phyloP scores from a whole-genome alignment of 2,888 invertebrate species.

The Synergus gifuensis region DNA sequence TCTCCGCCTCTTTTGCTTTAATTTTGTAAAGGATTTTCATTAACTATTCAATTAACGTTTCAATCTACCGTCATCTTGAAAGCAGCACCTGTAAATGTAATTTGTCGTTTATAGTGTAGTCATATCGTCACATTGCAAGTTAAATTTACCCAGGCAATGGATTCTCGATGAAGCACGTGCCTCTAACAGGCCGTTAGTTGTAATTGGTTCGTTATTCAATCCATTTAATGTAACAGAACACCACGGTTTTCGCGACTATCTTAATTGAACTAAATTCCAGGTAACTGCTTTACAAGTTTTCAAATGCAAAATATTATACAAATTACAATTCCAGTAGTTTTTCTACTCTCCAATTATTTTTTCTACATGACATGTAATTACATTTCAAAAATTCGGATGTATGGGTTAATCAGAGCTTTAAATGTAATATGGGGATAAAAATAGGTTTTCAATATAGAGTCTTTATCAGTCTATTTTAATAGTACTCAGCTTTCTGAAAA shows the following conservation, averaged over 20 bases:
- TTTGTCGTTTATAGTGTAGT: slow-evolving; percentile 55
- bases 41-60: slow-evolving; percentile 60
- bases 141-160: slow-evolving; percentile 43
- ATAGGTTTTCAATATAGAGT: neutral
- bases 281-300: slow-evolving; percentile 47
- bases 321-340: neutral
- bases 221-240: slow-evolving; percentile 61
- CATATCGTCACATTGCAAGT: slow-evolving; percentile 47
- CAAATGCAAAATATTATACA: neutral
- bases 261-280: slow-evolving; percentile 52
- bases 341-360: neutral
- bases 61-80: slow-evolving; percentile 46
- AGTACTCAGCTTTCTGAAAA: neutral
- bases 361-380: too few species aligned
- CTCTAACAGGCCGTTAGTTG: slow-evolving; percentile 61
- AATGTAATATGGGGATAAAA: neutral
- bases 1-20: slow-evolving; percentile 17
- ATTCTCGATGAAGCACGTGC: slow-evolving; percentile 54
- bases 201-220: slow-evolving; percentile 71
- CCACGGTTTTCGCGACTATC: slow-evolving; percentile 48
- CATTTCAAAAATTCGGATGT: too few species aligned
- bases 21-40: slow-evolving; percentile 58
- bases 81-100: slow-evolving; percentile 56
- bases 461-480: neutral
- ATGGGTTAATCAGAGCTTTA: neutral